Evolutionary conservation across 2,797 vertebrate species (phyloP).

Genomic region (Hemibagrus guttatus): DNA sequence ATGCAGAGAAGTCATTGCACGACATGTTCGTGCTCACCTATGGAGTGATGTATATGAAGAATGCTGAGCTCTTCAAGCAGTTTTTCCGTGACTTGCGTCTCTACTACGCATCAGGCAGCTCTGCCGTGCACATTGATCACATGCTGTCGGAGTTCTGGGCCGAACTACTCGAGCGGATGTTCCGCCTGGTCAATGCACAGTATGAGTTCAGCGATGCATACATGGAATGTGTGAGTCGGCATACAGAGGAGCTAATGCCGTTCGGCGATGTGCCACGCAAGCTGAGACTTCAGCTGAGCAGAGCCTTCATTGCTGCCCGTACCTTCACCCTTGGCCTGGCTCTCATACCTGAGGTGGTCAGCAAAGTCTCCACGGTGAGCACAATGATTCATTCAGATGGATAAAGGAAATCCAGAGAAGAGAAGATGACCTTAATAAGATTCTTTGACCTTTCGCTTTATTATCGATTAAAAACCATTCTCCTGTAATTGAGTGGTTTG

Average conservation of each 20-base stretch:
- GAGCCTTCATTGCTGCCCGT: conserved; percentile 88
- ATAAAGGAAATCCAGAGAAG: not conserved
- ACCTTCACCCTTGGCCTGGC: conserved; percentile 89
- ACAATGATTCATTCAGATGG: not conserved
- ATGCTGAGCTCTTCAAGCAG: conserved; percentile 91
- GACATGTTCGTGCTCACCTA: conserved; percentile 95
- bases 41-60: conserved; percentile 92
- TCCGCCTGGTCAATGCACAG: conserved; percentile 92
- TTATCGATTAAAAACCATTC: conserved; percentile 4
- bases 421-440: not conserved
- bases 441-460: conserved; percentile 34
- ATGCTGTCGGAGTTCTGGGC: conserved; percentile 96
- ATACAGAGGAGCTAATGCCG: conserved; percentile 93
- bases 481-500: conserved; percentile 28
- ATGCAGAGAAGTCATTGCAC: conserved; percentile 87
- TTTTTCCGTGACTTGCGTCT: conserved; percentile 86
- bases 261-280: conserved; percentile 95
- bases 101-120: conserved; percentile 82
- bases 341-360: conserved; percentile 83
- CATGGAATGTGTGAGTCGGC: conserved; percentile 92
- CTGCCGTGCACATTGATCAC: conserved; percentile 85
- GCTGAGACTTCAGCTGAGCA: conserved; percentile 87
- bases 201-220: conserved; percentile 91
- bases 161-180: conserved; percentile 93
- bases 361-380: conserved; percentile 89